Evolutionary conservation across 1,140 invertebrate genomes (phyloP), one percentile per base, ranked within the genome.

Genomic region (Nephila pilipes): DNA sequence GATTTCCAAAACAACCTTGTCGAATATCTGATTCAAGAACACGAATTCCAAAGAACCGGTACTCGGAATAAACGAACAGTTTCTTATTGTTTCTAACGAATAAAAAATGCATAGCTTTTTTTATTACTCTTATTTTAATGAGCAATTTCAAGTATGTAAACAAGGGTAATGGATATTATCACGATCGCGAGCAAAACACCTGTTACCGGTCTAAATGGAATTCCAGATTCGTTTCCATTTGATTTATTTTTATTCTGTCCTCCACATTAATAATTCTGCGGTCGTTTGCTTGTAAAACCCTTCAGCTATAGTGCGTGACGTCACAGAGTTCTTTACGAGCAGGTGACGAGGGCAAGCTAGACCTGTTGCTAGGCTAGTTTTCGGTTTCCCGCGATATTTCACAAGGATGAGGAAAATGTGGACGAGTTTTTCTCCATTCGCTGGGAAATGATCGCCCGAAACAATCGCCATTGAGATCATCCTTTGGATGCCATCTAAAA

Each of bases 251-350:
- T 32, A 32, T 36, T 75, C 69, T 75, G 69, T 75, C 63, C 63
- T 65, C 63, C 63, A 29, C 63, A 65, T 75, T 32, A 36, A 32
- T 32, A 75, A 75, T 36, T 75, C 69, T 32, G 69, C 69, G 69
- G 69, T 75, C 69, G 69, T 75, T 75, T 75, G 69, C 29, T 75
- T 36, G 69, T 75, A 36, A 36, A 75, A 75, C 69, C 29, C 29
- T 87, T 87, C 80, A 92, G 90, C 90, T 85, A 85, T 92, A 91
- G 81, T 85, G 83, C 60, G 55, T 93, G 91, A 93, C 91, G 91
- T 93, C 91, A 93, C 46, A 79, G 46, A 75, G 55, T 32, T 87
- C 85, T 87, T 58, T 22, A 58, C 57, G 32, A 65, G 25, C 83
- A 93, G 85, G 83, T 87, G 91, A 87, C 46, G 91, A 93, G 91